Evolutionary conservation across 2,888 invertebrate species (phyloP).

Genomic region (Caenorhabditis sinica): DNA sequence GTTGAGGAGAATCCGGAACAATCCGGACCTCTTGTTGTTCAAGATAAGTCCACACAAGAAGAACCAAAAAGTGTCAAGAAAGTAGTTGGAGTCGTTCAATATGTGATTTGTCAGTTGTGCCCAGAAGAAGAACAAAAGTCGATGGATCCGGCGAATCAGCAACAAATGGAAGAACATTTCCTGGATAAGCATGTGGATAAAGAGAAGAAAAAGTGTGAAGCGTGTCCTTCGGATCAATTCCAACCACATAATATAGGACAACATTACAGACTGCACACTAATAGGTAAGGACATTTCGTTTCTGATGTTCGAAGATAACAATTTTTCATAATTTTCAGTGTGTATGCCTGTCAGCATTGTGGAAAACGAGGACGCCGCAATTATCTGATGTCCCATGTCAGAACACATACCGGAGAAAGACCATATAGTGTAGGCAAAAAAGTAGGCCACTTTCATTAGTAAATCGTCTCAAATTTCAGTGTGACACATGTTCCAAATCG

Average conservation of each 20-base stretch:
- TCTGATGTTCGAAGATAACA: neutral
- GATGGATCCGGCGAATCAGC: constrained; percentile 63
- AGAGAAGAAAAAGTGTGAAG: constrained; percentile 70
- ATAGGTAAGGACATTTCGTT: constrained; percentile 50
- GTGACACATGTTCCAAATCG: constrained; percentile 74
- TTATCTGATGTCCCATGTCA: constrained; percentile 75
- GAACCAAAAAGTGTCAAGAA: constrained; percentile 44
- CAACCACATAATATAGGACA: constrained; percentile 67
- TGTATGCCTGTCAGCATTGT: constrained; percentile 79
- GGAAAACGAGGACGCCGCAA: constrained; percentile 78
- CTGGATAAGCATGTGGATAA: constrained; percentile 75
- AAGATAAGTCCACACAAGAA: neutral
- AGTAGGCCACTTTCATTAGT: neutral
- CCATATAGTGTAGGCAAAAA: constrained; percentile 70
- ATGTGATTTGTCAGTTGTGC: constrained; percentile 76
- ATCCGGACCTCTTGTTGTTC: constrained; percentile 39
- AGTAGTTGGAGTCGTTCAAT: constrained; percentile 75
- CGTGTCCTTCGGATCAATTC: constrained; percentile 71
- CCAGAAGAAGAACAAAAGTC: constrained; percentile 73
- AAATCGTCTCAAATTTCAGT: constrained; percentile 63
- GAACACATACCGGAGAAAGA: constrained; percentile 78
- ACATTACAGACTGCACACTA: constrained; percentile 74
- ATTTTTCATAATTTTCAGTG: constrained; percentile 46
- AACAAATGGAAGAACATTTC: constrained; percentile 73
- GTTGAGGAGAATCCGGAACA: constrained; percentile 44